Percentiles rank a stretch among this genome's conserved stretches.
These are phyloP conservation scores for Achlya flavicornis DNA, from an alignment of 2,888 invertebrate genomes.

Conservation along the genomic window DNA sequence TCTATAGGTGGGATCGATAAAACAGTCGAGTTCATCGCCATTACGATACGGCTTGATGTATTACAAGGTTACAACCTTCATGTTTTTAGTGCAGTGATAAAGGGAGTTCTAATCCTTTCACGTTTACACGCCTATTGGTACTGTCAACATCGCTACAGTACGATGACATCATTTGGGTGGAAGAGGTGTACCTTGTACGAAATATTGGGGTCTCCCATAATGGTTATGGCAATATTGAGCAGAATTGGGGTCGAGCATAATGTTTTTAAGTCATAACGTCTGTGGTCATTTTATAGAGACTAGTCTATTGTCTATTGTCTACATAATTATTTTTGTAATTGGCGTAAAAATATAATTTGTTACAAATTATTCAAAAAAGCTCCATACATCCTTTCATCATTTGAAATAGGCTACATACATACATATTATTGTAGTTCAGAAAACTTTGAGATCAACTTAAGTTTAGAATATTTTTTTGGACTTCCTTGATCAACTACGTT, in stretches of 20 bases:
- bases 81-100: slow-evolving; percentile 42
- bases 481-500: too few species aligned
- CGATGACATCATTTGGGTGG: slow-evolving; percentile 42
- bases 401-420: too few species aligned
- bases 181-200: slow-evolving; percentile 27
- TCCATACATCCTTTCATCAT: too few species aligned
- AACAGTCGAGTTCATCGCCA: slow-evolving; percentile 55
- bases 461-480: too few species aligned
- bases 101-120: slow-evolving; percentile 44
- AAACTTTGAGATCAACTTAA: too few species aligned
- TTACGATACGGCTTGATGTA: slow-evolving; percentile 53
- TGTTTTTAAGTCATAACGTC: neutral
- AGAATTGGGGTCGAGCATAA: neutral
- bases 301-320: neutral
- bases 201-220: neutral
- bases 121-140: slow-evolving; percentile 45
- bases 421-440: too few species aligned
- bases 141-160: slow-evolving; percentile 43
- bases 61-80: slow-evolving; percentile 71
- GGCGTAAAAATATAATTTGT: too few species aligned
- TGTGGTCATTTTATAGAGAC: too few species aligned
- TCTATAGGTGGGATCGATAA: slow-evolving; percentile 55
- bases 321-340: neutral
- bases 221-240: neutral
- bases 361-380: too few species aligned